A percentile compares a stretch with the other conserved stretches of the same genome.
Evolutionary conservation across 2,888 invertebrate species (phyloP).

Genomic region (Panzeria rudis): DNA sequence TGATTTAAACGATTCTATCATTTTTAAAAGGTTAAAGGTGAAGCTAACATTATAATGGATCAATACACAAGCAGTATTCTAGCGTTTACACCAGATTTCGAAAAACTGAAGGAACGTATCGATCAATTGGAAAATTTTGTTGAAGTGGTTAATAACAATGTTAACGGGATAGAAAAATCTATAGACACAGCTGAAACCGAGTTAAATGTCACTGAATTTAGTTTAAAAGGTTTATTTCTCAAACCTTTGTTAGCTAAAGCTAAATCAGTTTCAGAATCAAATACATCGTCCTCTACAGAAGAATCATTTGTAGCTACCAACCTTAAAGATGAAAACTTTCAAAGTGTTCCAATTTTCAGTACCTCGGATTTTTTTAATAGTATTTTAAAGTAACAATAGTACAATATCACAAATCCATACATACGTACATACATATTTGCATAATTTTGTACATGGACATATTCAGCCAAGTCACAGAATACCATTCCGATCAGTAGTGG

Average conservation of each 20-base stretch:
- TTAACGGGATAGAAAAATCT: slow-evolving; percentile 85
- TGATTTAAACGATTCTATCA: not conserved
- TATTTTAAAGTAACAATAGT: not conserved
- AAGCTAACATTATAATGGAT: slow-evolving; percentile 79
- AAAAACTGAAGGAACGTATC: slow-evolving; percentile 85
- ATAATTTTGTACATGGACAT: not conserved
- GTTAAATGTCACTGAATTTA: slow-evolving; percentile 86
- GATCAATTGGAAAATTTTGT: slow-evolving; percentile 85
- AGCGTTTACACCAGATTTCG: slow-evolving; percentile 85
- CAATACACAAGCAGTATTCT: slow-evolving; percentile 85
- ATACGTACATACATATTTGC: not conserved
- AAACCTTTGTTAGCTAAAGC: slow-evolving; percentile 85
- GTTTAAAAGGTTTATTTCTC: slow-evolving; percentile 85
- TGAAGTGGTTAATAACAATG: slow-evolving; percentile 85
- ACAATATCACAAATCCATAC: not conserved
- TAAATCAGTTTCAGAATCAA: slow-evolving; percentile 70
- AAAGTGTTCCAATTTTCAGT: slow-evolving; percentile 80
- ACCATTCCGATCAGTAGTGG: too few relatives aligned
- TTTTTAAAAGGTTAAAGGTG: slow-evolving; percentile 79
- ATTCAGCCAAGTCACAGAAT: too few relatives aligned
- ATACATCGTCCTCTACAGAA: slow-evolving; percentile 46
- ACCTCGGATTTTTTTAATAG: slow-evolving; percentile 80
- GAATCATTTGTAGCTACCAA: slow-evolving; percentile 45
- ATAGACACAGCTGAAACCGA: slow-evolving; percentile 87
- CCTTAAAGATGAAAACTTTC: slow-evolving; percentile 80